Base-by-base conservation (phyloP, 2,113 vertebrate species). In the Eudyptes chrysolophus region DNA sequence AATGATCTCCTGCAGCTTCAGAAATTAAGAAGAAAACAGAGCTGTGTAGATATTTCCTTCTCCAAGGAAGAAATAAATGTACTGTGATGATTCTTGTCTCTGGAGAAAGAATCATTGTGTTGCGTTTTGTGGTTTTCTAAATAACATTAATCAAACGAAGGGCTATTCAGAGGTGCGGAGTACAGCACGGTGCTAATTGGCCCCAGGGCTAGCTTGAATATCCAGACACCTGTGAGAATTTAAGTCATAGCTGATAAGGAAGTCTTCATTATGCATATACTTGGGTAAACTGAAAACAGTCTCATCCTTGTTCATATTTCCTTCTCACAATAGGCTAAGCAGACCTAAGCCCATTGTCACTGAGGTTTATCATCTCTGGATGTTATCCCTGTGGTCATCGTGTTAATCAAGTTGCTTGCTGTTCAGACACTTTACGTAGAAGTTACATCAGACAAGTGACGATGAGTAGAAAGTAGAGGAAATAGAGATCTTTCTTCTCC, bases 361-460 rank as follows among this genome's bases (percentile, higher is more conserved):
- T 0, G 4, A 71, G 51, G 30, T 60, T 74, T 60, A 44, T 42
- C 34, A 34, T 25, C 57, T 44, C 61, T 94, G 61, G 48, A 12
- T 68, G 10, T 27, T 19, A 84, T 48, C n/a, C 52, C 54, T 48
- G 1, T 8, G 9, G 38, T 9, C 0, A 0, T 12, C 2, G 1
- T 0, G 0, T 76, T 52, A 64, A 74, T 29, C 22, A 6, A 48
- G 26, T 22, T 52, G 16, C 30, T 93, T 65, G 83, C 38, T 20
- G 25, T 49, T 81, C 48, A 58, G 64, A 24, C 70, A 52, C 21
- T 60, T 87, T 21, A 40, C 2, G 5, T 26, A 49, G 74, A 84
- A 65, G 32, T 89, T 62, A 44, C 32, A 38, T 81, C 46, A 78
- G 76, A 44, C 34, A 16, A 36, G 36, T 26, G 46, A 54, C 30